Conservation (phyloP, 2,113 vertebrate genomes). For the Siphamia tubifer region DNA sequence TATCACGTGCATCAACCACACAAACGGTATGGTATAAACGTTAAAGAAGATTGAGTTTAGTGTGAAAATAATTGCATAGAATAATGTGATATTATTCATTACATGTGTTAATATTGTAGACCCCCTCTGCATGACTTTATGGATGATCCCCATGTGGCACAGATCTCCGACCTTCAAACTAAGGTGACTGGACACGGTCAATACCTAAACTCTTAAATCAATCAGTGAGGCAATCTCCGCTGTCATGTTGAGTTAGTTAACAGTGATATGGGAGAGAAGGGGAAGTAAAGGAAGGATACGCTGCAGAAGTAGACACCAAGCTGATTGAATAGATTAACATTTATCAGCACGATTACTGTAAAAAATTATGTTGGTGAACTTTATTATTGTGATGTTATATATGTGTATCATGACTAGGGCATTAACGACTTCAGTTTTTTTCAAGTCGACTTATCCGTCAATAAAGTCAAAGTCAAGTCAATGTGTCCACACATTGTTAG, state of each 20-base stretch:
- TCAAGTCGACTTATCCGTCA: too few species aligned
- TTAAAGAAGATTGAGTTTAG: background rate
- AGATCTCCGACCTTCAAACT: slow-evolving; percentile 49
- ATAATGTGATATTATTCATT: background rate
- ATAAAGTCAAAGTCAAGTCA: too few species aligned
- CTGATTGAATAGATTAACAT: slow-evolving; percentile 50
- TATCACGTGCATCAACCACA: slow-evolving; percentile 39
- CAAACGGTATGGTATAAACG: slow-evolving; percentile 16
- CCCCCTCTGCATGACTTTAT: slow-evolving; percentile 19
- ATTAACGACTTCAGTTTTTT: too few species aligned
- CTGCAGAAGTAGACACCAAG: background rate
- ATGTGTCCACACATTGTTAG: too few species aligned
- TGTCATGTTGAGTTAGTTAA: slow-evolving; percentile 32
- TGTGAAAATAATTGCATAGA: background rate
- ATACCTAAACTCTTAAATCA: slow-evolving; percentile 27
- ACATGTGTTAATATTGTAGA: slow-evolving; percentile 23
- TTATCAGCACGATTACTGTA: slow-evolving; percentile 19
- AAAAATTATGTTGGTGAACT: background rate
- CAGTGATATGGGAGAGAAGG: background rate
- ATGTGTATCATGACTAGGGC: slow-evolving; percentile 25
- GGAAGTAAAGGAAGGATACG: background rate
- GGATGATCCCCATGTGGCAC: slow-evolving; percentile 26
- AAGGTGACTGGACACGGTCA: slow-evolving; percentile 55
- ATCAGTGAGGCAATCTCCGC: slow-evolving; percentile 1
- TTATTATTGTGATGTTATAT: background rate